Evolutionary conservation across 23 tunicate species (phyloP).

Genomic region (Diplosoma virens): DNA sequence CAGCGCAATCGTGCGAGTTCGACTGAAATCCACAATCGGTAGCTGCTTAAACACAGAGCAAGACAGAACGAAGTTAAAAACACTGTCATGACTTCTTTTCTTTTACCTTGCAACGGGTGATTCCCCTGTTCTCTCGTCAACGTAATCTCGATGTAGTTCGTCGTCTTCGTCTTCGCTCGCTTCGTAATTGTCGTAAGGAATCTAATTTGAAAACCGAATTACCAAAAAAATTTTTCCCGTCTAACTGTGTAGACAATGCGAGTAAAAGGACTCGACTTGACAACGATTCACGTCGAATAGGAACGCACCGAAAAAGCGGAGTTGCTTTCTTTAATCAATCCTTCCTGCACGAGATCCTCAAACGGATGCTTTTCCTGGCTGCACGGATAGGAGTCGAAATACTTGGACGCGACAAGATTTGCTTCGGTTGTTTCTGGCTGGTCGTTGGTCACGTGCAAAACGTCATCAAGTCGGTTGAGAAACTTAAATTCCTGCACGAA

Average conservation of each 20-base stretch:
- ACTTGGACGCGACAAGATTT: conserved; percentile 14
- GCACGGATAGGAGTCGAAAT: conserved; percentile 43
- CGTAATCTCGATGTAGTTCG: conserved; percentile 41
- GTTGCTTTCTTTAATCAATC: too few species aligned
- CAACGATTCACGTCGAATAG: too few species aligned
- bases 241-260: too few species aligned
- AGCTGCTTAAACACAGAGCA: neutral
- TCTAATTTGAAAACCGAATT: too few species aligned
- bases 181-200: conserved; percentile 6
- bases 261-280: too few species aligned
- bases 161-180: conserved; percentile 43
- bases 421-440: neutral
- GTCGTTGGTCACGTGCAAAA: neutral
- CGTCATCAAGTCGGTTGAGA: conserved; percentile 36
- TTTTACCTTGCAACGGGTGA: conserved; percentile 31
- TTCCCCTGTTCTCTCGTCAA: conserved; percentile 74
- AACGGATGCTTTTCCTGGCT: conserved; percentile 49
- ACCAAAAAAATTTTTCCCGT: too few species aligned
- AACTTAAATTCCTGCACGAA: conserved; percentile 44
- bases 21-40: neutral
- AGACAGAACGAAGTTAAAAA: neutral
- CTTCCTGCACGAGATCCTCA: conserved; percentile 46
- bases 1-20: too few species aligned
- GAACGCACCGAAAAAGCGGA: too few species aligned
- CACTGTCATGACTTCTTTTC: too few species aligned